Base-by-base conservation (phyloP, 2,888 invertebrate species). In the Malachius bipustulatus region DNA sequence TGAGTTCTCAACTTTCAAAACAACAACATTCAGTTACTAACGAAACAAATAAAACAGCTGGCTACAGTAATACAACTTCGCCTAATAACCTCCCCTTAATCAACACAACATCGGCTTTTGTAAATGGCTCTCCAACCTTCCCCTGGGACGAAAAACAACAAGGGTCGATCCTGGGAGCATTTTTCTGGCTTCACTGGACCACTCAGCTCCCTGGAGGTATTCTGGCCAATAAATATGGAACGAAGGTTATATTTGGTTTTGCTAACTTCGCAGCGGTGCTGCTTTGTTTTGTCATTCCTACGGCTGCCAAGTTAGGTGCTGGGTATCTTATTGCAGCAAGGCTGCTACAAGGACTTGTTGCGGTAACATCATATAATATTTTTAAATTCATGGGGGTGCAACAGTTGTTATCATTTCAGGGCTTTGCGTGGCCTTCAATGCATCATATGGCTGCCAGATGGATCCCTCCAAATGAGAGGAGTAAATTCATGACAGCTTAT, bases 351-450 rank as follows among this genome's bases (percentile, higher is more conserved):
- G 84, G 84, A 27, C 48, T 82, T 3, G 60, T 76, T 34, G 71
- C 76, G 52, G 82, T 82, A 59, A 66, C n/a, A n/a, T n/a, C n/a
- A n/a, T n/a, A n/a, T n/a, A n/a, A n/a, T n/a, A n/a, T n/a, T n/a
- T n/a, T n/a, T n/a, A n/a, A n/a, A n/a, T n/a, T n/a, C n/a, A n/a
- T n/a, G n/a, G n/a, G n/a, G n/a, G n/a, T n/a, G n/a, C n/a, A n/a
- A n/a, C n/a, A n/a, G n/a, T n/a, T n/a, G n/a, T n/a, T n/a, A n/a
- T n/a, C n/a, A n/a, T n/a, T n/a, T n/a, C n/a, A 76, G 75, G 77
- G 76, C 3, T 68, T 77, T 14, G 65, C 73, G 4, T 84, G 82
- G 73, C 84, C 85, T 2, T 73, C 81, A 2, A 81, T 84, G 80
- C 81, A 51, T 43, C 54, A 54, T 34, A 48, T n/a, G n/a, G n/a